Conservation (phyloP, 2,888 invertebrate genomes). For the Lissocephala sabroskyi region DNA sequence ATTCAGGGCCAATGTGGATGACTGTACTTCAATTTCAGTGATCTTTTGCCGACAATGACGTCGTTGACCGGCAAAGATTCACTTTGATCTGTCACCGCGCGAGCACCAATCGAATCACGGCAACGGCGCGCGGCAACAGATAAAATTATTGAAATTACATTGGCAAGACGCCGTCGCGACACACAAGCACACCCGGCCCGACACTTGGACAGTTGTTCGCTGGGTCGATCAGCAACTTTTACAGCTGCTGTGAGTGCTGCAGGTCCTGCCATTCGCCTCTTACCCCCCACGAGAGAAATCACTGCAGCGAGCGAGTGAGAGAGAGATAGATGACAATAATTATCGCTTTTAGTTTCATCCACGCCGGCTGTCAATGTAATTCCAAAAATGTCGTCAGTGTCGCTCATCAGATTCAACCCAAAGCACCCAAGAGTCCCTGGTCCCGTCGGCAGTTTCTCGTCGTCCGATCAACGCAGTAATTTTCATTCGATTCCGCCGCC, state of each 20-base stretch:
- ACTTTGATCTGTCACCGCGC: conserved; percentile 59
- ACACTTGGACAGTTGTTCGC: too few relatives aligned
- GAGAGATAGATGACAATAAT: conserved; percentile 38
- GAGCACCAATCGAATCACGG: conserved; percentile 57
- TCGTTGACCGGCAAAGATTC: conserved; percentile 3
- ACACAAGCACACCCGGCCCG: conserved; percentile 13
- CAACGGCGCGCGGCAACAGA: conserved; percentile 60
- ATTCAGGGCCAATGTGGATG: too few relatives aligned
- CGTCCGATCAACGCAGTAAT: conserved; percentile 41
- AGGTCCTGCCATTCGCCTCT: too few relatives aligned
- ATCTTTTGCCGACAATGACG: conserved; percentile 52
- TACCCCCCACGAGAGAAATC: too few relatives aligned
- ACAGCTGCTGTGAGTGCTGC: too few relatives aligned
- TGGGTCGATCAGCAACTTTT: too few relatives aligned
- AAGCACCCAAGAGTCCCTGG: too few relatives aligned
- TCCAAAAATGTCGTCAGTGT: conserved; percentile 68
- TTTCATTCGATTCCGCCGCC: conserved; percentile 29
- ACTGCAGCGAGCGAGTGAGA: conserved; percentile 5
- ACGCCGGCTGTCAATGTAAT: conserved; percentile 67
- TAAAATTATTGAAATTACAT: conserved; percentile 70
- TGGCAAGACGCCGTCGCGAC: conserved; percentile 55
- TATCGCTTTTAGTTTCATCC: conserved; percentile 64
- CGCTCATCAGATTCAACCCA: conserved; percentile 40
- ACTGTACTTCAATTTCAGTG: too few relatives aligned
- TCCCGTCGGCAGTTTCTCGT: too few relatives aligned